Evolutionary conservation across 1,140 invertebrate genomes (phyloP).

Genomic region (Diorhabda sublineata): DNA sequence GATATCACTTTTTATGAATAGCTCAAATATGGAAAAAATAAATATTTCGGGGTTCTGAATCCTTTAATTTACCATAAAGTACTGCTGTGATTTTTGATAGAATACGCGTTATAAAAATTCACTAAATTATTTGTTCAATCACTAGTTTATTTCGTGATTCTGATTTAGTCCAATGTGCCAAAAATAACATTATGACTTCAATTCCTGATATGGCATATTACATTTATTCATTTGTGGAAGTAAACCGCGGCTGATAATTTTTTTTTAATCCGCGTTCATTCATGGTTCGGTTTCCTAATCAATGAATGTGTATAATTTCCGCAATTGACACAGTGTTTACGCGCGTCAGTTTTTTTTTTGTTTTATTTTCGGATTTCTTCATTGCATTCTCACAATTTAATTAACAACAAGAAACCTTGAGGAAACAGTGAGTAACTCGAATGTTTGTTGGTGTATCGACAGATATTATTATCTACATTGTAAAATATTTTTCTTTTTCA

Average conservation of each 20-base stretch:
- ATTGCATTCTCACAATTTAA: no score
- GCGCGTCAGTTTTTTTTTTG: not conserved
- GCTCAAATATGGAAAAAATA: no score
- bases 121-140: constrained; percentile 13
- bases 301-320: constrained; percentile 16
- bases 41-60: no score
- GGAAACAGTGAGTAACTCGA: no score
- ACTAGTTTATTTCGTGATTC: constrained; percentile 23
- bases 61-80: no score
- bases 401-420: no score
- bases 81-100: no score
- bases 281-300: constrained; percentile 24
- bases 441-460: no score
- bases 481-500: no score
- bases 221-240: constrained; percentile 16
- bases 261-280: constrained; percentile 24
- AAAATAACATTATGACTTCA: constrained; percentile 34
- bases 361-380: not conserved
- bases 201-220: constrained; percentile 26
- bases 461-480: no score
- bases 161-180: constrained; percentile 19
- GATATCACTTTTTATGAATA: no score
- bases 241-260: constrained; percentile 21
- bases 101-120: no score
- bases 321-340: not conserved